phyloP scores from a whole-genome alignment of 2,797 vertebrate genomes.

The Spondyliosoma cantharus region DNA sequence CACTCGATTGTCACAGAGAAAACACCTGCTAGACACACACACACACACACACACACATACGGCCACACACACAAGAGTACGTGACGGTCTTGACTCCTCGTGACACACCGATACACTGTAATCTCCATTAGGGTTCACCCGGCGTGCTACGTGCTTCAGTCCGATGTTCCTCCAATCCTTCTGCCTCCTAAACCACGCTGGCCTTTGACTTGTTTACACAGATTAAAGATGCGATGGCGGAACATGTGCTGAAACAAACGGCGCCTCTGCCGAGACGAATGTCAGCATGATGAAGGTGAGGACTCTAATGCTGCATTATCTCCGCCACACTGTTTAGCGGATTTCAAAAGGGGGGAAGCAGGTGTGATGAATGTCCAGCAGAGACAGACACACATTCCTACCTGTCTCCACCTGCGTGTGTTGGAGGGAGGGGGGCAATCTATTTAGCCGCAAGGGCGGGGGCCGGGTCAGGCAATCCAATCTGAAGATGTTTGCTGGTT shows the following conservation, averaged over 20 bases:
- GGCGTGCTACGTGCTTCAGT: slow-evolving; percentile 38
- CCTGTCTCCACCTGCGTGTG: slow-evolving; percentile 61
- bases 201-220: slow-evolving; percentile 81
- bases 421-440: slow-evolving; percentile 21
- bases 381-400: slow-evolving; percentile 60
- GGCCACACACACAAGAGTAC: slow-evolving; percentile 42
- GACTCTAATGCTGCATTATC: slow-evolving; percentile 75
- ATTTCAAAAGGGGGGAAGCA: slow-evolving; percentile 64
- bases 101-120: slow-evolving; percentile 65
- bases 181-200: slow-evolving; percentile 52
- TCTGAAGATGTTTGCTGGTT: slow-evolving; percentile 77
- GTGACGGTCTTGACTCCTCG: slow-evolving; percentile 62
- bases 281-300: slow-evolving; percentile 78
- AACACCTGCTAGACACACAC: slow-evolving; percentile 48
- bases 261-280: slow-evolving; percentile 64
- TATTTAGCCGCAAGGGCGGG: slow-evolving; percentile 55
- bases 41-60: slow-evolving; percentile 22
- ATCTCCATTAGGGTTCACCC: slow-evolving; percentile 59
- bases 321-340: slow-evolving; percentile 57
- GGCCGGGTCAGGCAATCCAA: slow-evolving; percentile 59
- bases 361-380: slow-evolving; percentile 73
- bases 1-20: slow-evolving; percentile 41
- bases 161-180: slow-evolving; percentile 58
- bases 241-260: slow-evolving; percentile 67
- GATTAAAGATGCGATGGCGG: slow-evolving; percentile 77